Evolutionary conservation across 2,113 vertebrate species (phyloP).

Genomic region (Tachysurus vachellii): DNA sequence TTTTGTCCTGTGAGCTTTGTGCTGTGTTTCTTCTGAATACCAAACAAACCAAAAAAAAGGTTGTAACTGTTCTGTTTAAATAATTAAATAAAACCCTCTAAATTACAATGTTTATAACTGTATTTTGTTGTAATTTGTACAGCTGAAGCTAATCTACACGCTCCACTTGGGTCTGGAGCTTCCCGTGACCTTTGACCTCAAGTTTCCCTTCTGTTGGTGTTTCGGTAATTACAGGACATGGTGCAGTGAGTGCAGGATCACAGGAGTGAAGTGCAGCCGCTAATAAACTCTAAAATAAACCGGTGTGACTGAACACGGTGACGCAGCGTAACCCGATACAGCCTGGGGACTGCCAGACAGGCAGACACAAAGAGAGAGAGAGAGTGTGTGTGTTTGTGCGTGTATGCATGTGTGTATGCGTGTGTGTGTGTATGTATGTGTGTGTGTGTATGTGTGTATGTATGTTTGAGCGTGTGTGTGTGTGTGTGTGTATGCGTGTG

Average conservation of each 20-base stretch:
- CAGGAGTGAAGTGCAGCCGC: not conserved
- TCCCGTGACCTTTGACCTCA: not conserved
- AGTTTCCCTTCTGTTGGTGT: not conserved
- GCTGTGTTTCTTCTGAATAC: no score
- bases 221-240: constrained; percentile 1
- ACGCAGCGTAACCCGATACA: not conserved
- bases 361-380: not conserved
- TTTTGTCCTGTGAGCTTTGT: no score
- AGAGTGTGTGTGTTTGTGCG: not conserved
- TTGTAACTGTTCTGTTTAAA: no score
- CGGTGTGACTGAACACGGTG: not conserved
- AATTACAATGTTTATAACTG: no score
- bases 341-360: constrained; percentile 5
- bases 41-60: no score
- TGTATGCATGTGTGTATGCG: not conserved
- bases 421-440: not conserved
- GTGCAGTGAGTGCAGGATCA: not conserved
- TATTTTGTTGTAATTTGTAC: no score
- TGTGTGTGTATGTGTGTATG: no score
- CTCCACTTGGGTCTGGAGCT: no score
- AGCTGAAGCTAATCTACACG: not conserved
- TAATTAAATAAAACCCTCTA: no score
- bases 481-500: no score
- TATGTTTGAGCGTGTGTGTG: no score
- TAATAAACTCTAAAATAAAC: constrained; percentile 68